A percentile compares a stretch with the other conserved stretches of the same genome.
These are phyloP conservation scores for Epinotia ramella DNA, from an alignment of 2,888 invertebrate genomes.

Conservation along the genomic window DNA sequence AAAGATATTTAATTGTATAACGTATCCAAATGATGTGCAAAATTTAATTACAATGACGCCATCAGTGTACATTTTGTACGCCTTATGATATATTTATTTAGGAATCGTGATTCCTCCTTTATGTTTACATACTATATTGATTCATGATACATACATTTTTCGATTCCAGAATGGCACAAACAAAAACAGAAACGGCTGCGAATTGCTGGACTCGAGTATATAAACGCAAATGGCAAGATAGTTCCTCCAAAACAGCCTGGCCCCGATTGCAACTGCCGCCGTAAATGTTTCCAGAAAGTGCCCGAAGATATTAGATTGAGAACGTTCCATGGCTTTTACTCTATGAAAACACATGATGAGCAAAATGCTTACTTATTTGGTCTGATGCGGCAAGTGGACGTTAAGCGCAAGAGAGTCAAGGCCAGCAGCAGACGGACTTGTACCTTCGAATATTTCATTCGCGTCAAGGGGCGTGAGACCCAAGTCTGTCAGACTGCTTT, in stretches of 20 bases:
- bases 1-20: background rate
- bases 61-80: conserved; percentile 5
- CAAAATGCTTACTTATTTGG: conserved; percentile 86
- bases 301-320: conserved; percentile 79
- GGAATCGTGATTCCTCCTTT: background rate
- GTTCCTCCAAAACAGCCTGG: conserved; percentile 84
- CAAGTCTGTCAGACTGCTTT: conserved; percentile 86
- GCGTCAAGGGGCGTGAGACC: conserved; percentile 83
- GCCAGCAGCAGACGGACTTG: conserved; percentile 83
- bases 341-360: conserved; percentile 85
- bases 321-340: conserved; percentile 84
- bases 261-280: conserved; percentile 82
- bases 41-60: conserved; percentile 8
- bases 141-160: background rate
- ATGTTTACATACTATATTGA: background rate
- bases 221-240: conserved; percentile 85
- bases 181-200: conserved; percentile 84
- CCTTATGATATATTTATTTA: conserved; percentile 19
- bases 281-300: conserved; percentile 82
- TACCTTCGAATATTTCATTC: conserved; percentile 84
- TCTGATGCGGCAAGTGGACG: conserved; percentile 84
- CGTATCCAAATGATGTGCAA: background rate
- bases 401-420: conserved; percentile 84
- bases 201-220: conserved; percentile 83
- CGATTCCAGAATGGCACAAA: conserved; percentile 84